Percentiles rank a stretch among this genome's conserved stretches.
Conservation (phyloP, 1,140 invertebrate genomes). For the Philotrypesis tridentata region DNA sequence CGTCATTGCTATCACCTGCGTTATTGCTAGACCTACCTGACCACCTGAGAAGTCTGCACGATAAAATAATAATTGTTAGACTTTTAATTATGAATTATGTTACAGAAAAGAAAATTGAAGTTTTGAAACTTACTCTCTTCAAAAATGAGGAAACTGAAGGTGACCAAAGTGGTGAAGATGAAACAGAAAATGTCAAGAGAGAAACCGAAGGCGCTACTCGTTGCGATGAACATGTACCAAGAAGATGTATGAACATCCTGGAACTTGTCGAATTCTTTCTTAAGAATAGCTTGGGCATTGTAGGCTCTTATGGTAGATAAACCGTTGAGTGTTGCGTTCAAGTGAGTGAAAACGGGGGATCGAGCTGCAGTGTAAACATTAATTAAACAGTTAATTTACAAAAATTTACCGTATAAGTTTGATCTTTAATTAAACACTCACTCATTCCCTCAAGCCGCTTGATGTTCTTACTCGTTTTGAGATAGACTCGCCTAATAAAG, state of each 20-base stretch:
- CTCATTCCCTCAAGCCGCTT: constrained; percentile 89
- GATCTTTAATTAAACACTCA: constrained; percentile 67
- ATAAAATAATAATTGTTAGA: background rate
- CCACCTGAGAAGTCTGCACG: constrained; percentile 66
- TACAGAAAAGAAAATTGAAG: background rate
- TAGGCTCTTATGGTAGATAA: constrained; percentile 92
- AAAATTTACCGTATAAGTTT: background rate
- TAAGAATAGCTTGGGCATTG: constrained; percentile 84
- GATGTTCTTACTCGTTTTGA: constrained; percentile 87
- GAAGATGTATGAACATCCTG: constrained; percentile 79
- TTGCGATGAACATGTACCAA: constrained; percentile 81
- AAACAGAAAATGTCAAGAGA: constrained; percentile 84
- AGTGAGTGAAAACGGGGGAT: constrained; percentile 90
- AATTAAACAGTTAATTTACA: background rate
- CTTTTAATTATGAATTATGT: background rate
- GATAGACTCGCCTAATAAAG: constrained; percentile 83
- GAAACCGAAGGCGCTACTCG: constrained; percentile 82
- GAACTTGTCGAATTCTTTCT: constrained; percentile 84
- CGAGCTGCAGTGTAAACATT: constrained; percentile 76
- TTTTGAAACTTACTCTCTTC: constrained; percentile 54
- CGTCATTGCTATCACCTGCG: constrained; percentile 75
- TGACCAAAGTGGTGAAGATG: constrained; percentile 77
- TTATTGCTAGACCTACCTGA: constrained; percentile 76
- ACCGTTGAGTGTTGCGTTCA: constrained; percentile 91
- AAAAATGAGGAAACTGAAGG: constrained; percentile 77